phyloP scores from a whole-genome alignment of 2,113 vertebrate species.

The Spea bombifrons region DNA sequence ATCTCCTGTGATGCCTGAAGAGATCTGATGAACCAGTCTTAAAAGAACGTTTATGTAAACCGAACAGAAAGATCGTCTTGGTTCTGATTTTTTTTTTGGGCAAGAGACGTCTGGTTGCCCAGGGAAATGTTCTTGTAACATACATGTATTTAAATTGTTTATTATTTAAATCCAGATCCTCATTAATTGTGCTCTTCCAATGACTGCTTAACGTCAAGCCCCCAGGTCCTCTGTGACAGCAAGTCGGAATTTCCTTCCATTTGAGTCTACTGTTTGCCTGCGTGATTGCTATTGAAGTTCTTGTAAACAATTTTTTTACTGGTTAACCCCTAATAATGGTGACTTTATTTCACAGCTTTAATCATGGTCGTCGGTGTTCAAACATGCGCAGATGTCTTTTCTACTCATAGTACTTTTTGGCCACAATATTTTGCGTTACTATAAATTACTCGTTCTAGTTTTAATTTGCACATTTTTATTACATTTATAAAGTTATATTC shows the following conservation, averaged over 20 bases:
- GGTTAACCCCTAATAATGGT: not conserved
- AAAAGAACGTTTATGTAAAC: conserved; percentile 4
- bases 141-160: conserved; percentile 41
- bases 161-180: conserved; percentile 49
- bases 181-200: conserved; percentile 30
- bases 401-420: not conserved
- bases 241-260: conserved; percentile 14
- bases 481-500: too few relatives aligned
- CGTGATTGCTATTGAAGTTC: not conserved
- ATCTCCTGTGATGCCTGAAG: conserved; percentile 8
- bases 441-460: too few relatives aligned
- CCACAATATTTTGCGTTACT: not conserved
- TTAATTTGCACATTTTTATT: too few relatives aligned
- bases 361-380: not conserved
- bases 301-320: not conserved
- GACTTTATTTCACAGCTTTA: conserved; percentile 7
- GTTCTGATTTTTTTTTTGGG: not conserved
- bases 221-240: conserved; percentile 23
- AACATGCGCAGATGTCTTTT: conserved; percentile 6
- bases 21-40: not conserved
- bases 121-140: conserved; percentile 7
- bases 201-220: conserved; percentile 43
- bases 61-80: not conserved
- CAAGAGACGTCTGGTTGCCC: conserved; percentile 9
- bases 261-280: not conserved